Evolutionary conservation across 2,113 vertebrate genomes (phyloP), one percentile per base, ranked within the genome.

Genomic region (Tilapia sparmanii): DNA sequence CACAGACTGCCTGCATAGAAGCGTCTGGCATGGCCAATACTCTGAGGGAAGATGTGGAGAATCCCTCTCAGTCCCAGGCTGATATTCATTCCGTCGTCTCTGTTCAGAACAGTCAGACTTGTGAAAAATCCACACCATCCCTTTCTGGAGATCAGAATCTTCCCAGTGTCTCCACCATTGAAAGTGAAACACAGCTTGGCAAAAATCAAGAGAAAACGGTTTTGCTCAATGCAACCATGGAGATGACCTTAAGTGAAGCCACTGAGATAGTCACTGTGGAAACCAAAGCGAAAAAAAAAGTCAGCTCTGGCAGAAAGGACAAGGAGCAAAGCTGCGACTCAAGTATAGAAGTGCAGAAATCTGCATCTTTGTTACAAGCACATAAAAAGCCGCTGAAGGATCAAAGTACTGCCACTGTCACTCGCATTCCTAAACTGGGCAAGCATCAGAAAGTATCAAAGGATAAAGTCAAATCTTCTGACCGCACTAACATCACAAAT

Each of bases 201-300:
- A 24, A 47, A 38, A 63, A 35, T 55, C 84, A 79, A 7, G 94
- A 95, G 57, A 93, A 91, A 11, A 96, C 94, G 1, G 31, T 94
- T 57, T 45, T 95, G 15, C 59, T 93, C 24, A 89, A 95, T 10
- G 76, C 93, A 3, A 91, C 92, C 4, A 97, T 97, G 96, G 96
- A 97, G 8, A 93, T 96, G 33, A 96, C 96, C 3, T 11, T 91
- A 4, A 88, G 50, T 45, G 10, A 92, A 10, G 35, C 31, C 73
- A 4, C 57, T 29, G 93, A 96, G 80, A 96, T 97, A 13, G 54
- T 95, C 31, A 87, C 79, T 1, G 95, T 96, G 82, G 92, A 94
- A 78, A 95, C 89, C 15, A 95, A 91, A 52, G 38, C 50, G 40
- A 94, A 87, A 35, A 92, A 78, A 78, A 24, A 38, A 6, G n/a